Evolutionary conservation across 2,113 vertebrate genomes (phyloP).

Genomic region (Macquaria australasica): DNA sequence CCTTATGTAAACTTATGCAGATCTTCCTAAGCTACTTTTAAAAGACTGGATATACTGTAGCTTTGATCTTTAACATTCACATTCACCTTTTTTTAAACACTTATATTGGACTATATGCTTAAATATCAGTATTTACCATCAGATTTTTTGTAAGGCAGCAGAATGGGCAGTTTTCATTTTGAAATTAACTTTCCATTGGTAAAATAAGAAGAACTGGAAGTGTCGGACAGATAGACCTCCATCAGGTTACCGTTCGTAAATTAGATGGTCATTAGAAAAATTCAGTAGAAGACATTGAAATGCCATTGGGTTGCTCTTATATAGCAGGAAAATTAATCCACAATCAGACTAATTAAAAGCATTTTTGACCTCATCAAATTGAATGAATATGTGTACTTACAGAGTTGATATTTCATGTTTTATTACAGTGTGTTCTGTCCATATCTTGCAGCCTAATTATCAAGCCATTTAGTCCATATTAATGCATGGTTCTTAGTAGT

Average conservation of each 20-base stretch:
- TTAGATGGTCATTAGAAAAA: background rate
- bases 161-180: background rate
- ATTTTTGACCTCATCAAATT: constrained; percentile 1
- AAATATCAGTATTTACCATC: background rate
- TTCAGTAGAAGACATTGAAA: background rate
- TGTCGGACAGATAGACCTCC: background rate
- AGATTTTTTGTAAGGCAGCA: background rate
- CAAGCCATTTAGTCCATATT: background rate
- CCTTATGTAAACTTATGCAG: background rate
- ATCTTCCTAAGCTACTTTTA: background rate
- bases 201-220: background rate
- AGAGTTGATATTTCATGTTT: constrained; percentile 21
- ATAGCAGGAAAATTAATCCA: background rate
- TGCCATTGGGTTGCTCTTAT: background rate
- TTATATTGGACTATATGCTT: background rate
- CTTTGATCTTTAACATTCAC: background rate
- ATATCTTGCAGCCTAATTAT: background rate
- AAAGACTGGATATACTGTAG: background rate
- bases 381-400: background rate
- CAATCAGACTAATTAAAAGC: background rate
- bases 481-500: background rate
- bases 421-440: background rate
- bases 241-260: background rate
- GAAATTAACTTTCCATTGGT: background rate
- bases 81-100: background rate